Conservation (phyloP, 2,113 vertebrate genomes). For the Tachysurus fulvidraco region DNA sequence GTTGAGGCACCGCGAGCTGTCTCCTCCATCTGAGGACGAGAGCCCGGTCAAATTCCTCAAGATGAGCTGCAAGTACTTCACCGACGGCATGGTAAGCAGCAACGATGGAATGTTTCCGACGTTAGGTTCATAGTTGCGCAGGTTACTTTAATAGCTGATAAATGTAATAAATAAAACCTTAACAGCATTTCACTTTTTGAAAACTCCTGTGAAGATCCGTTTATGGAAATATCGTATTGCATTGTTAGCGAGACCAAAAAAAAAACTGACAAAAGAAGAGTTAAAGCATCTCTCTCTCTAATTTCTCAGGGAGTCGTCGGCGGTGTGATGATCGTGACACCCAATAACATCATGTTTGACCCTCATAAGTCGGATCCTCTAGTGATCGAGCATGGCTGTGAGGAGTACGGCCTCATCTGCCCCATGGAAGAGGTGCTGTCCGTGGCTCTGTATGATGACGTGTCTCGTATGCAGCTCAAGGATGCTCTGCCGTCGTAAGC, state of each 20-base stretch:
- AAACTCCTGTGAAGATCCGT: background rate
- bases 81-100: conserved; percentile 89
- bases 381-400: conserved; percentile 97
- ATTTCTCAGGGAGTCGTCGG: conserved; percentile 88
- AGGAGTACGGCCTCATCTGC: conserved; percentile 96
- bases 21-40: conserved; percentile 87
- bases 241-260: background rate
- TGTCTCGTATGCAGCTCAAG: conserved; percentile 98
- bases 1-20: conserved; percentile 81
- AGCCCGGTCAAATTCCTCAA: conserved; percentile 95
- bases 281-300: background rate
- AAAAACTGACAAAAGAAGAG: background rate
- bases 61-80: conserved; percentile 99
- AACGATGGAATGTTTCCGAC: background rate
- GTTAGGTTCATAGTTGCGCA: background rate
- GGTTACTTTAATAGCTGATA: background rate
- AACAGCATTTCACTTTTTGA: background rate
- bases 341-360: conserved; percentile 99
- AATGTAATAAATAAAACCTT: background rate
- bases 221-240: background rate
- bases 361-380: conserved; percentile 97
- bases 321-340: conserved; percentile 96
- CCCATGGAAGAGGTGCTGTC: conserved; percentile 97
- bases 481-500: conserved; percentile 97
- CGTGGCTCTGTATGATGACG: conserved; percentile 92